Conservation (phyloP, 2,888 invertebrate genomes). For the Nemurella pictetii region DNA sequence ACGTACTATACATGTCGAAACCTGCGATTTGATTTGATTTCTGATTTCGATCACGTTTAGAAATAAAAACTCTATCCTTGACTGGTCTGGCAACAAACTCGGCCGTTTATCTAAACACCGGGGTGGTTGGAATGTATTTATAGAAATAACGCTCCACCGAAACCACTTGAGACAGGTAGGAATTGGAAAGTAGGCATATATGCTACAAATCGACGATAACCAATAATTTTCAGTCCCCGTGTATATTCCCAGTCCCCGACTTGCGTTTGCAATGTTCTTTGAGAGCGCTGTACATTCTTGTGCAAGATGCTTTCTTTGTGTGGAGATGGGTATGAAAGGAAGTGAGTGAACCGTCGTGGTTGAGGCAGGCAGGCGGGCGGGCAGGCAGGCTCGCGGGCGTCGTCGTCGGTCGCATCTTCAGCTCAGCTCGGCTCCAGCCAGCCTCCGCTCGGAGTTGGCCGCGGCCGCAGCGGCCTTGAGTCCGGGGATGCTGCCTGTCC, state of each 20-base stretch:
- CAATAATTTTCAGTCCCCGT: not conserved
- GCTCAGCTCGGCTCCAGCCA: not conserved
- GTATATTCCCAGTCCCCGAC: not conserved
- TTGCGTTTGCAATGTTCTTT: not conserved
- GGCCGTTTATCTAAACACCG: no score
- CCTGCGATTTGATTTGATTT: not conserved
- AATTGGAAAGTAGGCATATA: not conserved
- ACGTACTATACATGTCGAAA: not conserved
- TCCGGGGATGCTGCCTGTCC: not conserved
- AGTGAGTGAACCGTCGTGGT: not conserved
- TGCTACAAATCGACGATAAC: not conserved
- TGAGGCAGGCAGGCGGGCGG: not conserved
- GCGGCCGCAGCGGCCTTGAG: not conserved
- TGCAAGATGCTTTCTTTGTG: constrained; percentile 5
- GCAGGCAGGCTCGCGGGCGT: not conserved
- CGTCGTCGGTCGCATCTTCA: not conserved
- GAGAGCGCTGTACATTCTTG: constrained; percentile 6
- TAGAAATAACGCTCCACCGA: not conserved
- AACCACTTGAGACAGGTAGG: not conserved
- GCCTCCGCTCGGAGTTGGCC: not conserved
- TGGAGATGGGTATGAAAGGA: constrained; percentile 3
- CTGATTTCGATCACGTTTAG: not conserved
- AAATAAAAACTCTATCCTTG: not conserved
- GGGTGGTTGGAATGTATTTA: not conserved
- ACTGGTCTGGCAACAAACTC: not conserved